phyloP scores from a whole-genome alignment of 2,888 invertebrate species.

The Eristalis intricaria region DNA sequence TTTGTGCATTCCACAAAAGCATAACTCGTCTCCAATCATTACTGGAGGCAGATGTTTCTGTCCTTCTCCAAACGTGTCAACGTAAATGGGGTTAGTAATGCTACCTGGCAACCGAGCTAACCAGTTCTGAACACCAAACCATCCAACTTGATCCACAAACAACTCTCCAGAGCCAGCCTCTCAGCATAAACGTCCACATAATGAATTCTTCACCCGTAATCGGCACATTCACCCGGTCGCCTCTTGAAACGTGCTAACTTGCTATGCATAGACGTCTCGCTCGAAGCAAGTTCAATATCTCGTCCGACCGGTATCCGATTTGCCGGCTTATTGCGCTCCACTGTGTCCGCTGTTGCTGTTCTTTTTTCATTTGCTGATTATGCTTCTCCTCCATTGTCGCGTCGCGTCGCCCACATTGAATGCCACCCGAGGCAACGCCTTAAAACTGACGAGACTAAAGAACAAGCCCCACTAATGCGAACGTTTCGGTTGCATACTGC shows the following conservation, averaged over 20 bases:
- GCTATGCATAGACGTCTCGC: background rate
- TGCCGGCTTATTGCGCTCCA: constrained; percentile 31
- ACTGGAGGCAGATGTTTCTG: too few species aligned
- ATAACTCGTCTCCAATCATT: too few species aligned
- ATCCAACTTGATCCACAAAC: background rate
- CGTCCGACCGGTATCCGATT: constrained; percentile 39
- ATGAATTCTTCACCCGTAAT: background rate
- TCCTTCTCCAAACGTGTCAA: background rate
- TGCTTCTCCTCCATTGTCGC: background rate
- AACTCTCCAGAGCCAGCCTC: background rate
- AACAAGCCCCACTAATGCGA: background rate
- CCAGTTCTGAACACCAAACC: background rate
- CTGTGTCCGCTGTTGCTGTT: background rate
- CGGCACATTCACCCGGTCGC: background rate
- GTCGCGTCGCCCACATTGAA: constrained; percentile 32
- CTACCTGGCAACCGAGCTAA: background rate
- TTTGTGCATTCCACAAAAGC: too few species aligned
- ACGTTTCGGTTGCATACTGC: constrained; percentile 13
- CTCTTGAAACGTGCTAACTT: constrained; percentile 12
- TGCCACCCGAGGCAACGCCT: constrained; percentile 27
- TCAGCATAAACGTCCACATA: background rate
- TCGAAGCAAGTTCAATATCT: constrained; percentile 28
- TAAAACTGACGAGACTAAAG: background rate
- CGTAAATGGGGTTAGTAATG: background rate
- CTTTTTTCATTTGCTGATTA: constrained; percentile 7